A percentile compares a stretch with the other conserved stretches of the same genome.
phyloP scores from a whole-genome alignment of 2,113 vertebrate genomes.

The Pampusana beccarii region DNA sequence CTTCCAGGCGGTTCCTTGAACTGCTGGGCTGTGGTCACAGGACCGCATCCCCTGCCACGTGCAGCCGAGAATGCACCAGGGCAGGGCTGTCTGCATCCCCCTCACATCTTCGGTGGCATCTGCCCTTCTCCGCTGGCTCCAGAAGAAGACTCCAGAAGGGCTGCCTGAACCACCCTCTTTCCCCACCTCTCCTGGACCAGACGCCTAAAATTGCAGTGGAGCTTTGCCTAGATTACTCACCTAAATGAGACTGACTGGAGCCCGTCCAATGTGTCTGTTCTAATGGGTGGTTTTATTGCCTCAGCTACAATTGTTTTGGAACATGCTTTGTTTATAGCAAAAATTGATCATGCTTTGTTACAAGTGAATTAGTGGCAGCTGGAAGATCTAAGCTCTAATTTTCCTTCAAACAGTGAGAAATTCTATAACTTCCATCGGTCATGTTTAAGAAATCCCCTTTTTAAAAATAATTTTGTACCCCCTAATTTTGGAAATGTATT shows the following conservation, averaged over 20 bases:
- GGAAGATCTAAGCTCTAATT: conserved; percentile 38
- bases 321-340: conserved; percentile 52
- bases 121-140: neutral
- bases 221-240: conserved; percentile 36
- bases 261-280: neutral
- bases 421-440: neutral
- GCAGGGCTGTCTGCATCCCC: neutral
- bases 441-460: neutral
- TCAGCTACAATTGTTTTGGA: conserved; percentile 44
- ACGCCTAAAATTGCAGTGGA: conserved; percentile 9
- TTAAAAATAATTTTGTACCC: neutral
- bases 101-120: neutral
- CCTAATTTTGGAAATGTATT: neutral
- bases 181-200: neutral
- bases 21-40: neutral
- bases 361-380: conserved; percentile 43
- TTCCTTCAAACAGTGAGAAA: conserved; percentile 1
- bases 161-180: neutral
- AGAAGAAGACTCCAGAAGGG: neutral
- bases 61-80: neutral
- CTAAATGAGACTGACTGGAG: conserved; percentile 52
- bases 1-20: neutral
- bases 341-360: conserved; percentile 56
- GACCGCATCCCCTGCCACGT: rapidly evolving
- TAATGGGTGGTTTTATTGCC: conserved; percentile 44